Evolutionary conservation across 2,888 invertebrate genomes (phyloP).

Genomic region (Apamea monoglypha): DNA sequence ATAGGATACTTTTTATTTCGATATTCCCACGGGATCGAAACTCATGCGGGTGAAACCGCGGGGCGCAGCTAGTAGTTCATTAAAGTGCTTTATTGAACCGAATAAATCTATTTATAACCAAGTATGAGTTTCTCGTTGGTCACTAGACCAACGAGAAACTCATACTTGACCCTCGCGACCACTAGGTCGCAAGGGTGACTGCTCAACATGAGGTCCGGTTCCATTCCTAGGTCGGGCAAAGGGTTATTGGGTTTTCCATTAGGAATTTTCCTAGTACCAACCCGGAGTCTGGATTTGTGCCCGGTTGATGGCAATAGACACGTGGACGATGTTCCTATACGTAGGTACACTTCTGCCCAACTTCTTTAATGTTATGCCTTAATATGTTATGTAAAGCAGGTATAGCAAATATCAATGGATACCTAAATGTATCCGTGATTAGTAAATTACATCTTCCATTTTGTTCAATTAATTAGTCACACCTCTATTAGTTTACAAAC

Average conservation of each 20-base stretch:
- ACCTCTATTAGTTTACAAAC: neutral
- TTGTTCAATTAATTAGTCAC: neutral
- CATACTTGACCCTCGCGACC: too few relatives aligned
- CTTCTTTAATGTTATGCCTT: neutral
- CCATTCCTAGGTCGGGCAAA: neutral
- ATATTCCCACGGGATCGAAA: too few relatives aligned
- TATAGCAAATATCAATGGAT: neutral
- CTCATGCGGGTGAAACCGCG: too few relatives aligned
- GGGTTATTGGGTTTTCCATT: neutral
- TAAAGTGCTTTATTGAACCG: conserved; percentile 5
- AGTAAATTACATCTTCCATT: neutral
- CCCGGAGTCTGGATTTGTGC: neutral
- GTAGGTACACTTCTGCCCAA: neutral
- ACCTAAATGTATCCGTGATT: neutral
- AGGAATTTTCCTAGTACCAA: neutral
- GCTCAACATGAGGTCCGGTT: neutral
- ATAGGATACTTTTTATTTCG: too few relatives aligned
- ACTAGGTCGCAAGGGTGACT: neutral
- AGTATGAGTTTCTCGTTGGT: neutral
- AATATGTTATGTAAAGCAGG: neutral
- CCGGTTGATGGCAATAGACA: neutral
- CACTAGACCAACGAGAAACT: too few relatives aligned
- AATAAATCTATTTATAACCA: neutral
- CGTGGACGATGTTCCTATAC: neutral
- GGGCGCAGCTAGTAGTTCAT: neutral